These are phyloP conservation scores for Drosophila yooni DNA, from an alignment of 2,888 invertebrate species.

Conservation along the genomic window DNA sequence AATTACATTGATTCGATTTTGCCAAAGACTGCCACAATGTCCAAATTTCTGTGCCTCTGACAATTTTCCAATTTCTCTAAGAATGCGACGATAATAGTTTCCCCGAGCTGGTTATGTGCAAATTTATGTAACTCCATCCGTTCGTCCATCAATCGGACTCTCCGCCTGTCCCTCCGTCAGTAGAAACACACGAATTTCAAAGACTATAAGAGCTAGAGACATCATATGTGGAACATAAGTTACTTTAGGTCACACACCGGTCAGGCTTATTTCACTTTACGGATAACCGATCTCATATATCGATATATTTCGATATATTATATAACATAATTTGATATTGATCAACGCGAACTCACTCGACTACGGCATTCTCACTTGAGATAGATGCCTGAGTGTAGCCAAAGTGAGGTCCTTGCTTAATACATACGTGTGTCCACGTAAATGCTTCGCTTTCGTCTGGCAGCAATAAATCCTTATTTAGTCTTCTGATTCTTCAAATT, in stretches of 20 bases:
- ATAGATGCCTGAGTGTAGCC: not conserved
- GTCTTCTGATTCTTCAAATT: conserved; percentile 5
- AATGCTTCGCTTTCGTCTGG: not conserved
- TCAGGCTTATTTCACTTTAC: not conserved
- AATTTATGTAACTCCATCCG: not conserved
- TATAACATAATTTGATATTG: not conserved
- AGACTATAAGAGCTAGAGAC: no score
- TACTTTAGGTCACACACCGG: not conserved
- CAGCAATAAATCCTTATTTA: conserved; percentile 11
- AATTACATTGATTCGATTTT: not conserved
- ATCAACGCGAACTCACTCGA: not conserved
- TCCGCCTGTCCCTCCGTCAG: not conserved
- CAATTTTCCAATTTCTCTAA: not conserved
- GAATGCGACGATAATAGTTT: not conserved
- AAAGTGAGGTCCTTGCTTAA: not conserved
- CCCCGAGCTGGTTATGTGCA: not conserved
- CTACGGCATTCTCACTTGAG: not conserved
- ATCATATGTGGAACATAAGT: not conserved
- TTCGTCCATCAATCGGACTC: not conserved
- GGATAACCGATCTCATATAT: not conserved
- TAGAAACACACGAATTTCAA: not conserved
- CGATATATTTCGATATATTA: not conserved
- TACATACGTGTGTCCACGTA: not conserved
- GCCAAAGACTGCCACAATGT: not conserved
- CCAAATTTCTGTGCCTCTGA: not conserved